These are phyloP conservation scores for Pyralis farinalis DNA, from an alignment of 2,888 invertebrate species.

Conservation along the genomic window DNA sequence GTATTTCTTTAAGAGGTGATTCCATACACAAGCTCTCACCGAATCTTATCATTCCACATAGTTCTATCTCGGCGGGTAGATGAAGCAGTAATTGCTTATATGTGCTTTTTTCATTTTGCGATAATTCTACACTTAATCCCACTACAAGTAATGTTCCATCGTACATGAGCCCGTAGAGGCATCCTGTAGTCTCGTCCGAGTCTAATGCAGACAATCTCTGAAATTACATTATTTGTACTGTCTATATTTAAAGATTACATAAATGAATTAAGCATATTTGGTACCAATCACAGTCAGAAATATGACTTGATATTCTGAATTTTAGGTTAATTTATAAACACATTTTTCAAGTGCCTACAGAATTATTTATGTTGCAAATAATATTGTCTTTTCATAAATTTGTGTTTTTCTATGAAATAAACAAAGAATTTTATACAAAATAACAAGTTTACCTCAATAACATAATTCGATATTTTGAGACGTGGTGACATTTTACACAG, in stretches of 20 bases:
- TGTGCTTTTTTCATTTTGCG: slow-evolving; percentile 77
- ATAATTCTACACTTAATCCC: slow-evolving; percentile 84
- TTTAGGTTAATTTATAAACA: too few species aligned
- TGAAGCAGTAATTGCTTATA: slow-evolving; percentile 80
- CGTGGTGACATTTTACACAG: slow-evolving; percentile 84
- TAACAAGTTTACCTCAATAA: slow-evolving; percentile 83
- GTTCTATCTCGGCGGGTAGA: slow-evolving; percentile 88
- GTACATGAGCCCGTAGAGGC: slow-evolving; percentile 88
- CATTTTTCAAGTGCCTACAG: too few species aligned
- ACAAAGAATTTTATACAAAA: slow-evolving; percentile 9
- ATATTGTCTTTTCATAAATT: too few species aligned
- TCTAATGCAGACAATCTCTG: slow-evolving; percentile 85
- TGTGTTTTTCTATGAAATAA: background rate
- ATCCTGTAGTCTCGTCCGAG: slow-evolving; percentile 83
- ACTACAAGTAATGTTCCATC: slow-evolving; percentile 86
- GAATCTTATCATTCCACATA: slow-evolving; percentile 87
- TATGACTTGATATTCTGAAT: too few species aligned
- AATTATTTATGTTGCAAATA: too few species aligned
- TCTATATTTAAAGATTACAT: slow-evolving; percentile 6
- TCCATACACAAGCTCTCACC: slow-evolving; percentile 82
- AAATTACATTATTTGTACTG: slow-evolving; percentile 22
- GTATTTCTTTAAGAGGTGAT: slow-evolving; percentile 82
- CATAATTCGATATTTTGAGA: slow-evolving; percentile 86
- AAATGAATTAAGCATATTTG: background rate
- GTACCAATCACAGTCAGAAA: too few species aligned